Evolutionary conservation across 1,140 invertebrate species (phyloP).

Genomic region (Drosophila oshimai): DNA sequence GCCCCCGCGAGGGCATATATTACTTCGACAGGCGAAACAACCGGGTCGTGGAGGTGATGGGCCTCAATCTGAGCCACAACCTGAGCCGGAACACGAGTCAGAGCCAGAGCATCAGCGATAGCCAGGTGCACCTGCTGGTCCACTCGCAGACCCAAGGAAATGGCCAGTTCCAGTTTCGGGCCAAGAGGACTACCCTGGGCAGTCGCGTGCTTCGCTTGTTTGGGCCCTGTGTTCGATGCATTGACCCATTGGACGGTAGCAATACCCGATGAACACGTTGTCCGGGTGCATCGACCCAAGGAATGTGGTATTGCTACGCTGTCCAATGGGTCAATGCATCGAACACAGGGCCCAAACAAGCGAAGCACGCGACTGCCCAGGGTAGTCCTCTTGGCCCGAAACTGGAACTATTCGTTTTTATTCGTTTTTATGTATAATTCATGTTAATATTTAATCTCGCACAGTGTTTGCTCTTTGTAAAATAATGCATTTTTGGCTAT

Average conservation of each 20-base stretch:
- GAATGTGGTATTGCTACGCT: slow-evolving; percentile 40
- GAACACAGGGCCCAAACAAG: slow-evolving; percentile 53
- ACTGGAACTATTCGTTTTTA: too few species aligned
- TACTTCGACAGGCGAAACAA: slow-evolving; percentile 41
- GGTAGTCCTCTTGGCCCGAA: neutral
- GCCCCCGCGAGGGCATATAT: slow-evolving; percentile 23
- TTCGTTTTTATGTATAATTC: too few species aligned
- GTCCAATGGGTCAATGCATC: slow-evolving; percentile 36
- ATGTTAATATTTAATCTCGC: too few species aligned
- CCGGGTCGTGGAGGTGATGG: slow-evolving; percentile 26
- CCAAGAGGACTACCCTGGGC: slow-evolving; percentile 17
- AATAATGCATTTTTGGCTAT: too few species aligned
- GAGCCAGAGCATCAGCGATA: neutral
- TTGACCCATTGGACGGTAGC: slow-evolving; percentile 23
- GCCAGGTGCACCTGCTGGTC: neutral
- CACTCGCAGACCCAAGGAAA: neutral
- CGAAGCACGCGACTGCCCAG: slow-evolving; percentile 45
- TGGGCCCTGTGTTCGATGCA: slow-evolving; percentile 56
- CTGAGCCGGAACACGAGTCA: neutral
- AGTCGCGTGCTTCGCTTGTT: slow-evolving; percentile 47
- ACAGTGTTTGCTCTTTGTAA: too few species aligned
- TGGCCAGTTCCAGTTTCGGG: neutral
- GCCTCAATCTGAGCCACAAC: neutral
- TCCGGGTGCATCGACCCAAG: slow-evolving; percentile 14
- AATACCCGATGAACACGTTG: slow-evolving; percentile 21